Evolutionary conservation across 2,888 invertebrate species (phyloP).

Genomic region (Eupeodes luniger): DNA sequence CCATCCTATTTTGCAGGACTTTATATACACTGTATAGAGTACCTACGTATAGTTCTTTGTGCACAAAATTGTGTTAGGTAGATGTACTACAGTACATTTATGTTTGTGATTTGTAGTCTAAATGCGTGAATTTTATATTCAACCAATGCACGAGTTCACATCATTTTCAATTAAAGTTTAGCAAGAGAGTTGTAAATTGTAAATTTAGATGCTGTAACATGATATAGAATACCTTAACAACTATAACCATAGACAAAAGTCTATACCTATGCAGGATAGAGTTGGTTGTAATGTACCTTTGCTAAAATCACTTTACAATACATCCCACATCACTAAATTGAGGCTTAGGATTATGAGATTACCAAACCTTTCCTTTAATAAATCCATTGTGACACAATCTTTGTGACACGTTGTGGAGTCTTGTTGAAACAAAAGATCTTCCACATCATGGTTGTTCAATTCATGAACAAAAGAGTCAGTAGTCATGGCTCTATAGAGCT

Average conservation of each 20-base stretch:
- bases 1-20: not conserved
- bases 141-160: constrained; percentile 22
- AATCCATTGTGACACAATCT: too few relatives aligned
- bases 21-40: not conserved
- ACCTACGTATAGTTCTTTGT: not conserved
- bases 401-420: too few relatives aligned
- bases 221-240: constrained; percentile 1
- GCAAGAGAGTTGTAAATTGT: constrained; percentile 29
- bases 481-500: too few relatives aligned
- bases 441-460: too few relatives aligned
- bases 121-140: constrained; percentile 30
- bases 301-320: not conserved
- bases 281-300: not conserved
- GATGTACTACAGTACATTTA: not conserved
- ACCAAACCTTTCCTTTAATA: too few relatives aligned
- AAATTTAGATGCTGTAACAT: constrained; percentile 20
- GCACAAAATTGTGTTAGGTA: not conserved
- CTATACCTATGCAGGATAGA: not conserved
- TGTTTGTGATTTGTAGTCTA: not conserved
- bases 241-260: not conserved
- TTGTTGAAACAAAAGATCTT: too few relatives aligned
- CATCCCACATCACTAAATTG: not conserved
- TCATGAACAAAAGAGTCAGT: too few relatives aligned
- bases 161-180: constrained; percentile 31
- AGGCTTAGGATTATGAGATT: too few relatives aligned